Evolutionary conservation across 2,113 vertebrate genomes (phyloP).

Genomic region (Hemicordylus capensis): DNA sequence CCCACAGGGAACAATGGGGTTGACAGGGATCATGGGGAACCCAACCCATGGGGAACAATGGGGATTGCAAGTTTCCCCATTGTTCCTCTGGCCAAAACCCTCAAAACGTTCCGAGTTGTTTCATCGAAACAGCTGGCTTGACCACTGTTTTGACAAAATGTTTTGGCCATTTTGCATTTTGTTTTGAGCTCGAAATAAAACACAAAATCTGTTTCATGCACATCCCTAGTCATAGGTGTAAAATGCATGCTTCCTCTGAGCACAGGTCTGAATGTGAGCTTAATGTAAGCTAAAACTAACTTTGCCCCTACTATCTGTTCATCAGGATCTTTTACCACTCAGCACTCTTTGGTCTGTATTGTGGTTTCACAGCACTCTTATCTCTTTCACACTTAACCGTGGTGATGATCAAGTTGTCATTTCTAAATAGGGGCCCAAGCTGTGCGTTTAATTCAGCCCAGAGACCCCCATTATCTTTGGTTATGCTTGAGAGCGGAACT

Average conservation of each 20-base stretch:
- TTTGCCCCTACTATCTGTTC: not conserved
- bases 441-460: slow-evolving; percentile 58
- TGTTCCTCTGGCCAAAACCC: too few relatives aligned
- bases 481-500: slow-evolving; percentile 27
- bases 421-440: slow-evolving; percentile 40
- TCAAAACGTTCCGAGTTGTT: too few relatives aligned
- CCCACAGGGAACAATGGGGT: too few relatives aligned
- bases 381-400: not conserved
- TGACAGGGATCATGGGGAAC: too few relatives aligned
- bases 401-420: not conserved
- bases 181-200: too few relatives aligned
- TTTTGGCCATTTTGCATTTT: too few relatives aligned
- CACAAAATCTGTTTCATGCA: too few relatives aligned
- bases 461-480: not conserved
- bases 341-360: not conserved
- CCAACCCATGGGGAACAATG: too few relatives aligned
- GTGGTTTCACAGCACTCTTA: not conserved
- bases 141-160: too few relatives aligned
- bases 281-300: slow-evolving; percentile 16
- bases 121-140: too few relatives aligned
- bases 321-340: slow-evolving; percentile 36
- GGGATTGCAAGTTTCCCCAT: too few relatives aligned
- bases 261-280: not conserved
- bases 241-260: not conserved
- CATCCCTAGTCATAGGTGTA: too few relatives aligned